phyloP scores from a whole-genome alignment of 2,888 invertebrate genomes.

The Habrosyne pyritoides region DNA sequence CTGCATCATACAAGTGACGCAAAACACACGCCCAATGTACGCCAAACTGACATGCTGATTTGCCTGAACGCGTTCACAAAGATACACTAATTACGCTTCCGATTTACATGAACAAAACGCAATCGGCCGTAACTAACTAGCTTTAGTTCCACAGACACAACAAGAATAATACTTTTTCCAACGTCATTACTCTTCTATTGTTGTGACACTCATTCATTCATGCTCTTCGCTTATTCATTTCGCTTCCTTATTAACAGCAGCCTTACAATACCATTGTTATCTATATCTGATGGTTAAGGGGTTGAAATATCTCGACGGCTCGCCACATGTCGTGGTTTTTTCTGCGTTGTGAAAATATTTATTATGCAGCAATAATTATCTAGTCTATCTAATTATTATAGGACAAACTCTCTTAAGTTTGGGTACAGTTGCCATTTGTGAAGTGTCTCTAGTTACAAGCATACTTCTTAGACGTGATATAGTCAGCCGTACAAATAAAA shows the following conservation, averaged over 20 bases:
- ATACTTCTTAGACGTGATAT: too few relatives aligned
- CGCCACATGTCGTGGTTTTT: too few relatives aligned
- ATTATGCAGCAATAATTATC: too few relatives aligned
- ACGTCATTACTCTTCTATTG: slow-evolving; percentile 1
- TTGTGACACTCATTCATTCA: not conserved
- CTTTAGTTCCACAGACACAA: not conserved
- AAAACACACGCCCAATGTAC: not conserved
- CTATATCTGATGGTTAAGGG: too few relatives aligned
- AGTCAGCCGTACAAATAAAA: too few relatives aligned
- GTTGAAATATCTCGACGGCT: too few relatives aligned
- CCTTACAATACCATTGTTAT: slow-evolving; percentile 2
- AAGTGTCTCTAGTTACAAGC: too few relatives aligned
- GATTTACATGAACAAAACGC: not conserved
- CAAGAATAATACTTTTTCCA: not conserved
- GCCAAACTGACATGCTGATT: not conserved
- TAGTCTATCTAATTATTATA: too few relatives aligned
- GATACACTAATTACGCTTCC: not conserved
- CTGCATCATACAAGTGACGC: not conserved
- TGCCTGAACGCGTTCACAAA: not conserved
- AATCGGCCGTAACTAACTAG: not conserved
- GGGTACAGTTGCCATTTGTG: too few relatives aligned
- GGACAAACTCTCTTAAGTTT: too few relatives aligned
- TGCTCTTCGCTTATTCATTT: not conserved
- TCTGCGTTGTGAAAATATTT: too few relatives aligned
- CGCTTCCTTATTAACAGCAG: not conserved